Evolutionary conservation across 2,888 invertebrate species (phyloP), one percentile per base, ranked within the genome.

Genomic region (Empis stercorea): DNA sequence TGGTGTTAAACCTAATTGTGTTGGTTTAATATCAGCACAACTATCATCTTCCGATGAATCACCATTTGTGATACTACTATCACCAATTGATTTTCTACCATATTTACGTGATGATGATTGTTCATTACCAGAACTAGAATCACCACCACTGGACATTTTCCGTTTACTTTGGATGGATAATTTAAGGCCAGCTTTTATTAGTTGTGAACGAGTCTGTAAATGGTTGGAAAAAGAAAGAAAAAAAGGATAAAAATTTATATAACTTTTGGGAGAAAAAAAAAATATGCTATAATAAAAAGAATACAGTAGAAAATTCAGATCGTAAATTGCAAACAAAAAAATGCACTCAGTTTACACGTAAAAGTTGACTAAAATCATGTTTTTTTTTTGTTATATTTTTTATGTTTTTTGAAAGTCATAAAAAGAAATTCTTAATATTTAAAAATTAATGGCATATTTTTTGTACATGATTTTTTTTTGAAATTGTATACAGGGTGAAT

Each of bases 131-230:
- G 65, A 66, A 57, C 67, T 68, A 32, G 70, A 70, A 56, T 76
- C 81, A 61, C 79, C 81, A 61, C 79, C 76, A 59, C 83, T 83
- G 47, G 80, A 80, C 66, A 78, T 76, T 70, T 84, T 83, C 63
- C 89, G 78, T 67, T 91, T 92, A 57, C 86, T 86, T 72, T 91
- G 87, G 65, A 93, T 84, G 62, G 89, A 85, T 62, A 89, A 74
- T 74, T 91, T 92, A 66, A 93, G 75, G 54, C 91, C 85, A 70
- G 79, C 91, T 73, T 92, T 92, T 71, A 93, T 91, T 57, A 92
- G 76, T 71, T 88, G 87, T 61, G 89, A 87, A 71, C 88, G 84
- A 57, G 87, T 89, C 76, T 87, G 81, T 55, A 61, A 59, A 43
- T n/a, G n/a, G n/a, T n/a, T n/a, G n/a, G 27, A 44, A 23, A 50